phyloP scores from a whole-genome alignment of 2,113 vertebrate genomes.

The Cervus canadensis region DNA sequence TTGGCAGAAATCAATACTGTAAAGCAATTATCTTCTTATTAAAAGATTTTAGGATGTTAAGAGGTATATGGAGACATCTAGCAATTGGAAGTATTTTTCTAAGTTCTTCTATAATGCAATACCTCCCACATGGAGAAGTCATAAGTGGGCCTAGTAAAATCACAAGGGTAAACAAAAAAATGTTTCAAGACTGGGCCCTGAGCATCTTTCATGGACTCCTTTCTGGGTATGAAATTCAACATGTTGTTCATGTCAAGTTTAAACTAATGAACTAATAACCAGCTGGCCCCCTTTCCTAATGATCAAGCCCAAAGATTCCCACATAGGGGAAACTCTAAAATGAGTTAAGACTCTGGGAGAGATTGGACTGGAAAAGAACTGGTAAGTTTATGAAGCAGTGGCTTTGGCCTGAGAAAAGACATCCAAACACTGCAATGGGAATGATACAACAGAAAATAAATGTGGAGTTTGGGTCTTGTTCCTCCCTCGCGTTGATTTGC shows the following conservation, averaged over 20 bases:
- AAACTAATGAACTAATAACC: background rate
- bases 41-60: background rate
- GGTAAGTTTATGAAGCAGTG: background rate
- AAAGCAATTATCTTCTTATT: background rate
- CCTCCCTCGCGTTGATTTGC: background rate
- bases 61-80: background rate
- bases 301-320: background rate
- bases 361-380: background rate
- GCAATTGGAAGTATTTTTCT: background rate
- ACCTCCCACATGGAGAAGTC: background rate
- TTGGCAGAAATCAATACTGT: background rate
- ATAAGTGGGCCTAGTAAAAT: background rate
- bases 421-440: background rate
- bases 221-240: background rate
- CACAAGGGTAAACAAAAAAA: background rate
- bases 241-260: background rate
- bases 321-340: background rate
- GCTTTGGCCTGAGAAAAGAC: background rate
- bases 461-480: background rate
- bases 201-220: background rate
- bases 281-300: background rate
- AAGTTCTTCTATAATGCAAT: background rate
- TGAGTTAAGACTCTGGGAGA: background rate
- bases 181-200: background rate
- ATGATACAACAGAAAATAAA: background rate